Base-by-base conservation (phyloP, 2,888 invertebrate genomes). In the Megalurothrips usitatus region DNA sequence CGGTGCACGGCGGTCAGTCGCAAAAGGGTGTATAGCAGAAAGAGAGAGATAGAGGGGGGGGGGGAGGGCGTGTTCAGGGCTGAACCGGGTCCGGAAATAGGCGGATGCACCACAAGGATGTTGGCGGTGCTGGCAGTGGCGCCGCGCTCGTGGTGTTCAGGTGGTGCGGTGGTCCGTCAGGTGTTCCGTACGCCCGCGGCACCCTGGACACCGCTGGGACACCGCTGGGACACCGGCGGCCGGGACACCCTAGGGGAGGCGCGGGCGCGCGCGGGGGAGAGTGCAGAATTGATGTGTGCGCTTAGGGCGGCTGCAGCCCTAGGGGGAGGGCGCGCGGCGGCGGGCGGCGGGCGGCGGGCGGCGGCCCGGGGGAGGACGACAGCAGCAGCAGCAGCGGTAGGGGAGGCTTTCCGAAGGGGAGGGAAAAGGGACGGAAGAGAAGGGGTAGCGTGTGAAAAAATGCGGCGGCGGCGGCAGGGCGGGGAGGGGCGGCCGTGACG, bases 401-500 rank as follows among this genome's bases (percentile, higher is more conserved):
- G 58, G 58, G 58, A 58, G 58, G 58, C 58, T 58, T 1, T 52
- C n/a, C n/a, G 52, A 17, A 17, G 58, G 58, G 58, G 19, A 14
- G 58, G 52, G 14, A 52, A 19, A 52, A 19, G 52, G 17, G 68
- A 68, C n/a, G 68, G 68, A 23, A 68, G 68, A 23, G n/a, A 75
- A 75, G 68, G 68, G 68, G 68, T 75, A 26, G 68, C 68, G 68
- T 75, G 68, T 75, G 68, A 75, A 75, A 75, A 75, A 75, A 75
- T 23, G 68, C 26, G 23, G 23, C 11, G 23, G 23, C 68, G n/a
- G 23, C 52, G 12, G 58, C 19, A 14, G 14, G 58, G 58, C 34
- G 6, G 58, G 58, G 58, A 58, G 58, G 58, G 52, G 19, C 2
- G 52, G 34, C 34, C 34, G 34, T 43, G 34, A 43, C 34, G 34